phyloP scores from a whole-genome alignment of 2,888 invertebrate genomes.

The Nomada flava region DNA sequence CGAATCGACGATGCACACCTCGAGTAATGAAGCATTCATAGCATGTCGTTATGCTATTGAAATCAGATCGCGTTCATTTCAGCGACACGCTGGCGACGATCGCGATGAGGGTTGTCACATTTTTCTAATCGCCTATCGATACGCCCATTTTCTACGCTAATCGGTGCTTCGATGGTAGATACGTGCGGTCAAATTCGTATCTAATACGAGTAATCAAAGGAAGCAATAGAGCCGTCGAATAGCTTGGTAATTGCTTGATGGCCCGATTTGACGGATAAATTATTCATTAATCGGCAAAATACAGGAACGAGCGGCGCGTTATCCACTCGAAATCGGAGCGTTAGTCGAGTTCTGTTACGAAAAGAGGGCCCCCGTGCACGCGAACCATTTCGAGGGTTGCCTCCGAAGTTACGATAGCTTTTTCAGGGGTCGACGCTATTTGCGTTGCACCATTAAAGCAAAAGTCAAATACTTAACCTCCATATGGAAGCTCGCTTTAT shows the following conservation, averaged over 20 bases:
- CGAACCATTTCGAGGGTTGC: constrained; percentile 67
- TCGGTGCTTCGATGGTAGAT: neutral
- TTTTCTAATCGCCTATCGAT: neutral
- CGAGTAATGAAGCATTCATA: constrained; percentile 61
- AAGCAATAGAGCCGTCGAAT: constrained; percentile 13
- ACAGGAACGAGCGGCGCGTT: constrained; percentile 62
- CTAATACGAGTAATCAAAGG: too few relatives aligned
- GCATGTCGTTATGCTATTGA: constrained; percentile 45
- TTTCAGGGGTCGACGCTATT: constrained; percentile 56
- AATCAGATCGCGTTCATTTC: constrained; percentile 59
- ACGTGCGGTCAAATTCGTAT: neutral
- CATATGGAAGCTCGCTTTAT: constrained; percentile 37
- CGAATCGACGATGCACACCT: constrained; percentile 35
- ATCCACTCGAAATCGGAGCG: constrained; percentile 75
- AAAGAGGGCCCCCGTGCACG: constrained; percentile 69
- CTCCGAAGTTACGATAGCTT: constrained; percentile 36
- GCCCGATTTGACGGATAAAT: constrained; percentile 71
- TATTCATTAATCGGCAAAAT: constrained; percentile 78
- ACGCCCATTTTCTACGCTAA: neutral
- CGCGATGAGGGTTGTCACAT: constrained; percentile 31
- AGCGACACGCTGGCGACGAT: constrained; percentile 34
- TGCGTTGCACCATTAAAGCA: constrained; percentile 42
- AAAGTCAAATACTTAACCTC: constrained; percentile 60
- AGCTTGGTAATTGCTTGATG: constrained; percentile 18
- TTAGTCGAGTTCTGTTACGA: constrained; percentile 42